These are phyloP conservation scores for Ecliptopera silaceata DNA, from an alignment of 2,888 invertebrate genomes.

Conservation along the genomic window DNA sequence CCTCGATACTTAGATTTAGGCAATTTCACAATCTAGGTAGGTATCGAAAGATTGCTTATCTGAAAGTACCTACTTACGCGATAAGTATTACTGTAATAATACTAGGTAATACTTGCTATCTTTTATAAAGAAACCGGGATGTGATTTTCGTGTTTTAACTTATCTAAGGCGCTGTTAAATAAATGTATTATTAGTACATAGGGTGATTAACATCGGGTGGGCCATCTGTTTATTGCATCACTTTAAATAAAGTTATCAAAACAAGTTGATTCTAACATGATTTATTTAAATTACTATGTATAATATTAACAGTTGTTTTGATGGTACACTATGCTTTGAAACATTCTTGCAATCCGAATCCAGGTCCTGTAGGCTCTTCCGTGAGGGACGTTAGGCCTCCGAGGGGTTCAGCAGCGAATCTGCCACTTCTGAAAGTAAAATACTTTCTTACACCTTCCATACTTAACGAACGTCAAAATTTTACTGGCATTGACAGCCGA, in stretches of 20 bases:
- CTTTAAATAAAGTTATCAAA: too few species aligned
- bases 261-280: constrained; percentile 70
- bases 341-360: constrained; percentile 89
- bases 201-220: too few species aligned
- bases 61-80: not conserved
- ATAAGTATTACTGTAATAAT: not conserved
- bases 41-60: not conserved
- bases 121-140: not conserved
- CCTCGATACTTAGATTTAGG: not conserved
- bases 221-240: too few species aligned
- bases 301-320: constrained; percentile 48
- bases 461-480: too few species aligned
- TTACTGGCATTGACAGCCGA: too few species aligned
- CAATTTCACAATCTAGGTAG: not conserved
- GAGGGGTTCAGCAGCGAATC: constrained; percentile 96
- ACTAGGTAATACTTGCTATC: not conserved
- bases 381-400: constrained; percentile 94
- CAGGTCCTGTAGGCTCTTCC: constrained; percentile 95
- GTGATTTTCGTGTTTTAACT: constrained; percentile 13
- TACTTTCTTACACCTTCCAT: not conserved
- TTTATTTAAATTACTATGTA: constrained; percentile 74
- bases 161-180: not conserved
- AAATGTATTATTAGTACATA: too few species aligned
- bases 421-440: constrained; percentile 86
- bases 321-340: constrained; percentile 62